Percentiles rank a stretch among this genome's conserved stretches.
phyloP scores from a whole-genome alignment of 2,113 vertebrate species.

The human (Homo sapiens) region GRCh38 chrX:69193501-69194000 shows the following conservation, averaged over 20 bases:
- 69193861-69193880: not conserved
- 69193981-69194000: not conserved
- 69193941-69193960: not conserved
- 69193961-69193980: not conserved
- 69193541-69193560: not conserved
- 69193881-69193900: not conserved
- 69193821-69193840: not conserved
- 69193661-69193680: not conserved
- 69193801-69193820: not conserved
- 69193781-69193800: not conserved
- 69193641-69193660: not conserved
- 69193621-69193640: not conserved
- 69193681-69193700: not conserved
- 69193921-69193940: not conserved
- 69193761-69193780: not conserved
- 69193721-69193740: not conserved
- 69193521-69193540: not conserved
- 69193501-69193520: not conserved
- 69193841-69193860: not conserved
- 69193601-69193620: not conserved
- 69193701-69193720: not conserved
- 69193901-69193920: not conserved
- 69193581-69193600: not conserved
- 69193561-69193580: not conserved
- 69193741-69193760: not conserved